Evolutionary conservation across 1,140 invertebrate species (phyloP).

Genomic region (Drosophila lini): DNA sequence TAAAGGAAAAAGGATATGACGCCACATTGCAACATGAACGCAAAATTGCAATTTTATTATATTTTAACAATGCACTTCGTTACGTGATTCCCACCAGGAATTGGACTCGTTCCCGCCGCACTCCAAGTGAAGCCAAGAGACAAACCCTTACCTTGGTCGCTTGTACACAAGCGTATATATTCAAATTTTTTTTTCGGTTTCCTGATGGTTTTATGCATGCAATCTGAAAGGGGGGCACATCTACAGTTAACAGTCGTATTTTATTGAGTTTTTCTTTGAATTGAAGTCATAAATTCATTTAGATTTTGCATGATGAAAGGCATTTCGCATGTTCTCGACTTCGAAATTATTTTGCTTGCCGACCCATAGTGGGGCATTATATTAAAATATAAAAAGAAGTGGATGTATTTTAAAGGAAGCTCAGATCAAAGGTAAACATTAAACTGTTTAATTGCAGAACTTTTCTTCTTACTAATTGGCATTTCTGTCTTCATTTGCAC

Average conservation of each 20-base stretch:
- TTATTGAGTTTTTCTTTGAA: slow-evolving; percentile 57
- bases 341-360: slow-evolving; percentile 11
- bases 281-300: slow-evolving; percentile 66
- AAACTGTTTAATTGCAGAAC: background rate
- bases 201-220: slow-evolving; percentile 71
- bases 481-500: background rate
- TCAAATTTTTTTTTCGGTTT: slow-evolving; percentile 22
- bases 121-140: slow-evolving; percentile 39
- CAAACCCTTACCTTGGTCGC: slow-evolving; percentile 28
- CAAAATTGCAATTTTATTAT: slow-evolving; percentile 84
- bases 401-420: background rate
- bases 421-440: background rate
- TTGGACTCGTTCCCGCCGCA: slow-evolving; percentile 24
- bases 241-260: slow-evolving; percentile 58
- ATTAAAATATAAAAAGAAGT: background rate
- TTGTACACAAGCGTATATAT: background rate
- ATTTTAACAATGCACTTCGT: slow-evolving; percentile 83
- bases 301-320: slow-evolving; percentile 39
- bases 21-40: slow-evolving; percentile 83
- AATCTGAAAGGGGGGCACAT: slow-evolving; percentile 49
- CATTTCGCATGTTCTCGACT: slow-evolving; percentile 23
- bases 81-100: slow-evolving; percentile 81
- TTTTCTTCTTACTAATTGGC: slow-evolving; percentile 11
- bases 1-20: slow-evolving; percentile 84
- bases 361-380: background rate